Percentiles rank a stretch among this genome's conserved stretches.
These are phyloP conservation scores for Tautogolabrus adspersus DNA, from an alignment of 2,113 vertebrate genomes.

Conservation along the genomic window DNA sequence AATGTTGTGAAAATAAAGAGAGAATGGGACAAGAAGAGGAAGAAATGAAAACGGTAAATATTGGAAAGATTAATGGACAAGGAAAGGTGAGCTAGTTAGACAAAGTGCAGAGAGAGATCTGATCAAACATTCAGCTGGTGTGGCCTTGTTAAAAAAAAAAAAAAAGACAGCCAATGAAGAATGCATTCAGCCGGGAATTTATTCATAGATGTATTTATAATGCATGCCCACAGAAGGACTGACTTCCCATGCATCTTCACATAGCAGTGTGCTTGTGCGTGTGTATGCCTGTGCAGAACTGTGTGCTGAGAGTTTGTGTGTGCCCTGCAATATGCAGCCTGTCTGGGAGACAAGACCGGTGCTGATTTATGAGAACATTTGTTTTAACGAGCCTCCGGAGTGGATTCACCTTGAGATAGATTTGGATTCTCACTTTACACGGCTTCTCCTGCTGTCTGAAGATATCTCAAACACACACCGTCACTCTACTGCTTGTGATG, in stretches of 20 bases:
- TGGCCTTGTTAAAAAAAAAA: conserved; percentile 46
- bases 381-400: conserved; percentile 73
- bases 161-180: conserved; percentile 66
- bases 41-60: conserved; percentile 28
- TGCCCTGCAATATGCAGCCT: conserved; percentile 16
- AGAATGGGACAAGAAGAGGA: too few relatives aligned
- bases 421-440: conserved; percentile 63
- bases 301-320: background rate
- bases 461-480: conserved; percentile 34
- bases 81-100: conserved; percentile 5
- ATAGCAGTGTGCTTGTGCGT: conserved; percentile 3
- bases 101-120: conserved; percentile 29
- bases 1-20: too few relatives aligned
- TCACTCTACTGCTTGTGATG: conserved; percentile 12
- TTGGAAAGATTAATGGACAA: conserved; percentile 43
- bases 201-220: conserved; percentile 81
- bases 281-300: conserved; percentile 20
- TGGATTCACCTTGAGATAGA: conserved; percentile 78
- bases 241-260: conserved; percentile 55
- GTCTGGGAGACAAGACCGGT: conserved; percentile 48
- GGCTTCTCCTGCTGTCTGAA: conserved; percentile 43
- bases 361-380: conserved; percentile 75
- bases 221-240: conserved; percentile 73
- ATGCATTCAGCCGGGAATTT: conserved; percentile 71
- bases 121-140: conserved; percentile 63